phyloP scores from a whole-genome alignment of 2,797 vertebrate genomes.

The Hemitrygon akajei region DNA sequence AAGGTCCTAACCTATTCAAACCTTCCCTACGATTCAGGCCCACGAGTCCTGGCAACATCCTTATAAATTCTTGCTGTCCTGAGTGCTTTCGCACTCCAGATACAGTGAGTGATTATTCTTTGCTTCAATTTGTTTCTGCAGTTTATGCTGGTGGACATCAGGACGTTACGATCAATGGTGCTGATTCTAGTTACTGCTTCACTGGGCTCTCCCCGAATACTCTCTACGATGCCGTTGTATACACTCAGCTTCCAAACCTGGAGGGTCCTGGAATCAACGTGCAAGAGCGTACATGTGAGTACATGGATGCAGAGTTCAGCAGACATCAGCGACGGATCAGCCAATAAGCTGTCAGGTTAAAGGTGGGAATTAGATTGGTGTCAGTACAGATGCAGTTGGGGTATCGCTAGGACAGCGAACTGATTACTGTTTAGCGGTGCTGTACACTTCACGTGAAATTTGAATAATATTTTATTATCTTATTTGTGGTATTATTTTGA shows the following conservation, averaged over 20 bases:
- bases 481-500: too few species aligned
- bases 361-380: too few species aligned
- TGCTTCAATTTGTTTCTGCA: slow-evolving; percentile 41
- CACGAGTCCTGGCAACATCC: too few species aligned
- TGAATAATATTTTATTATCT: too few species aligned
- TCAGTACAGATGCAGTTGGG: too few species aligned
- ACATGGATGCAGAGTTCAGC: background rate
- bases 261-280: slow-evolving; percentile 80
- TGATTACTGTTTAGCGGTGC: too few species aligned
- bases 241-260: slow-evolving; percentile 88
- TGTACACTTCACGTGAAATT: too few species aligned
- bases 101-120: background rate
- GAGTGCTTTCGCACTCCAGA: background rate
- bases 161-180: slow-evolving; percentile 85
- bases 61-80: too few species aligned
- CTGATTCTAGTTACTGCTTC: slow-evolving; percentile 83
- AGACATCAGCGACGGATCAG: background rate
- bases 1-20: too few species aligned
- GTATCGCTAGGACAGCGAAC: too few species aligned
- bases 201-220: slow-evolving; percentile 77
- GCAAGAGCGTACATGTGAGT: slow-evolving; percentile 75
- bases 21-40: too few species aligned
- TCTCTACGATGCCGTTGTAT: slow-evolving; percentile 74
- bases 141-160: slow-evolving; percentile 70
- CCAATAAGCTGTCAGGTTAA: background rate